Evolutionary conservation across 2,888 invertebrate genomes (phyloP).

Genomic region (Aphelenchoides bicaudatus): DNA sequence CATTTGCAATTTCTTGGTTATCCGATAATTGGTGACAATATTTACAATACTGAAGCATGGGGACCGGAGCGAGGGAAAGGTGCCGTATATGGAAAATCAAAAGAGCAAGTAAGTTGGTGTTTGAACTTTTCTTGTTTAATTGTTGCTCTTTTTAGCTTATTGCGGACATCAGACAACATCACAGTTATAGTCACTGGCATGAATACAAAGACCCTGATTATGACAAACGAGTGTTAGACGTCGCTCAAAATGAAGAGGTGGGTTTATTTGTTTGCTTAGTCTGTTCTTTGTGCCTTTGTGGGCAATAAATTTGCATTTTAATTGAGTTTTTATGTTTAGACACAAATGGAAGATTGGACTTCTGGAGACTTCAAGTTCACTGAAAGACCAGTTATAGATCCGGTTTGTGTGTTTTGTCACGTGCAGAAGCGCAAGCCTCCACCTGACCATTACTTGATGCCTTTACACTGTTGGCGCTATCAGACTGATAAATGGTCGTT

Average conservation of each 20-base stretch:
- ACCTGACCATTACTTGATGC: slow-evolving; percentile 43
- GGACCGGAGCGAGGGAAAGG: slow-evolving; percentile 86
- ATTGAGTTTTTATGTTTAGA: slow-evolving; percentile 16
- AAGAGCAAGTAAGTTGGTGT: slow-evolving; percentile 31
- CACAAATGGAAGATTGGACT: slow-evolving; percentile 16
- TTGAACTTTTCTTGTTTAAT: neutral
- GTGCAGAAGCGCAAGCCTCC: slow-evolving; percentile 44
- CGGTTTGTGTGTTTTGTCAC: slow-evolving; percentile 54
- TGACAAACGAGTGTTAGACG: slow-evolving; percentile 37
- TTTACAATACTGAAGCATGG: slow-evolving; percentile 93
- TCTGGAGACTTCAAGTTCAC: slow-evolving; percentile 27
- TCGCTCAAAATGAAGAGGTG: slow-evolving; percentile 36
- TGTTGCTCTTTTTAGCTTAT: slow-evolving; percentile 21
- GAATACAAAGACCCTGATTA: slow-evolving; percentile 47
- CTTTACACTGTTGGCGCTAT: slow-evolving; percentile 58
- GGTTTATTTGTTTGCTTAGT: neutral
- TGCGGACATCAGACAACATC: slow-evolving; percentile 40
- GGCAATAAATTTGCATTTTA: neutral
- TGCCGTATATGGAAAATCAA: slow-evolving; percentile 69
- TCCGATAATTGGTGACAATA: slow-evolving; percentile 92
- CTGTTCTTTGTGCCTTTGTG: neutral
- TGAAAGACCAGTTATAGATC: slow-evolving; percentile 46
- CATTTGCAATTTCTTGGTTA: slow-evolving; percentile 81
- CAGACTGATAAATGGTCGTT: slow-evolving; percentile 50
- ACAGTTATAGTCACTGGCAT: slow-evolving; percentile 44